A percentile compares a stretch with the other conserved stretches of the same genome.
These are phyloP conservation scores for Neoarius graeffei DNA, from an alignment of 2,113 vertebrate genomes.

Conservation along the genomic window DNA sequence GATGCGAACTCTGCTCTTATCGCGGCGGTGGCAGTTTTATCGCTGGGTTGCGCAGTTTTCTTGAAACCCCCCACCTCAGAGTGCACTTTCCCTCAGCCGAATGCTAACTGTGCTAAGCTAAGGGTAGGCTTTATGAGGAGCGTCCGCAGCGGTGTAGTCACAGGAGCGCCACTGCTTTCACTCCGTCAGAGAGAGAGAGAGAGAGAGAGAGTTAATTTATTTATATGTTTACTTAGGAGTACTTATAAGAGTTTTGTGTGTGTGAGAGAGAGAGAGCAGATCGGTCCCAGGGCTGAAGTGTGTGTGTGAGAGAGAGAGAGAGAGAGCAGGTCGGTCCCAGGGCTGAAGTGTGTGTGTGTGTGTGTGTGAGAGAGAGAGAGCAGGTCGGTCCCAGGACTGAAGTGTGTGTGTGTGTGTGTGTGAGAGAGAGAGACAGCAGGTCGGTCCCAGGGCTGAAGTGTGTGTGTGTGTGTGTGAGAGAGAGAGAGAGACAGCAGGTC, in stretches of 20 bases:
- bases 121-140: constrained; percentile 5
- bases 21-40: too few relatives aligned
- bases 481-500: too few relatives aligned
- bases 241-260: neutral
- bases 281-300: too few relatives aligned
- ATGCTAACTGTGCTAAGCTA: constrained; percentile 20
- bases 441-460: neutral
- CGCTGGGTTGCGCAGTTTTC: neutral
- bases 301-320: too few relatives aligned
- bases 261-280: too few relatives aligned
- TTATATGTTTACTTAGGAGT: too few relatives aligned
- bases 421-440: neutral
- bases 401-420: neutral
- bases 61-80: neutral
- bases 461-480: neutral
- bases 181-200: neutral
- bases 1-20: too few relatives aligned
- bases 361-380: too few relatives aligned
- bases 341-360: too few relatives aligned
- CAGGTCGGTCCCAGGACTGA: too few relatives aligned
- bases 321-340: too few relatives aligned
- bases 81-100: neutral
- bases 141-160: neutral
- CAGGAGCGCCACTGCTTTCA: constrained; percentile 16
- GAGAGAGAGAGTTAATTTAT: neutral